phyloP scores from a whole-genome alignment of 2,113 vertebrate genomes.

The Stomatorhinus ivindoensis region DNA sequence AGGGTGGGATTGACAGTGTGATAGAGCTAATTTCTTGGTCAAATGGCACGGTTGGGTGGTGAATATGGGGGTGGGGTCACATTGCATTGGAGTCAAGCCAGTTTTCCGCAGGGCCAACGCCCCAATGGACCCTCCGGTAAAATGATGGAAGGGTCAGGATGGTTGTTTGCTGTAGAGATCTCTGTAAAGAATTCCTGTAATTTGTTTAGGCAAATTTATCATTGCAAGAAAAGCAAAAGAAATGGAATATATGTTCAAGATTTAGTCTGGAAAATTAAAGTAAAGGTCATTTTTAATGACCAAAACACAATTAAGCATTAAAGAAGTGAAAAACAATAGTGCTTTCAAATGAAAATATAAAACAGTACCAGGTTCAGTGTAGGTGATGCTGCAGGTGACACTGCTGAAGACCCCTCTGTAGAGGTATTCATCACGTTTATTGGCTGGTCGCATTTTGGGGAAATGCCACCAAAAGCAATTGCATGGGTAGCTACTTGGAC shows the following conservation, averaged over 20 bases:
- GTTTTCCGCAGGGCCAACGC: neutral
- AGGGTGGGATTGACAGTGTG: neutral
- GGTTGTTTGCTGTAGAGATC: neutral
- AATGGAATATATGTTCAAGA: neutral
- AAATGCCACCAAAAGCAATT: neutral
- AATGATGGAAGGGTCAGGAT: constrained; percentile 2
- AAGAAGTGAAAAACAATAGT: neutral
- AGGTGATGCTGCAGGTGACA: neutral
- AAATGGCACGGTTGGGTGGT: neutral
- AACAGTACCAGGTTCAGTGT: neutral
- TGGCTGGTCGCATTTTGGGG: neutral
- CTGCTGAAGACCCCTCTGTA: neutral
- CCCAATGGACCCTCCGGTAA: neutral
- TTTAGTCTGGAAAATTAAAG: neutral
- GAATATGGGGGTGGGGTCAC: neutral
- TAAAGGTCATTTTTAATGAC: neutral
- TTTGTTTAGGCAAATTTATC: neutral
- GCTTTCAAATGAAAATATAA: neutral
- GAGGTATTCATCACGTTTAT: constrained; percentile 14
- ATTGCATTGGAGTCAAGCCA: neutral
- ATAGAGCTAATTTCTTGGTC: neutral
- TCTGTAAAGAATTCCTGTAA: neutral
- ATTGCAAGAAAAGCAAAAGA: neutral
- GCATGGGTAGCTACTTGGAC: neutral
- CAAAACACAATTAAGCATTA: neutral